These are phyloP conservation scores for Palythoa grandiflora DNA, from an alignment of 92 coral and sea anemone genomes.

Conservation along the genomic window DNA sequence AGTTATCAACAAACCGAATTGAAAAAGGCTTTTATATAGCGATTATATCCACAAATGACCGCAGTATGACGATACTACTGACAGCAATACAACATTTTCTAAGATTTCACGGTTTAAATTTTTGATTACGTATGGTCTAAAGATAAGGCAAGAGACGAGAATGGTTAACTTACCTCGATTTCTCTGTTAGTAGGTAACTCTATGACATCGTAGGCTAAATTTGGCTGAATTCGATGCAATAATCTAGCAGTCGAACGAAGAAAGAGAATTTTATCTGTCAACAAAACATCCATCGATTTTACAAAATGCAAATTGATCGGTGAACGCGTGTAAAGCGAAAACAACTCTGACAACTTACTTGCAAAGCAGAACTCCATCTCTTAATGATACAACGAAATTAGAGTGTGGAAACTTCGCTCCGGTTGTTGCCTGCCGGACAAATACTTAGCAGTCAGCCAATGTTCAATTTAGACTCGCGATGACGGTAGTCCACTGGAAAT, in stretches of 20 bases:
- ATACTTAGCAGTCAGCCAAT: constrained; percentile 2
- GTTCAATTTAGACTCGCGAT: not conserved
- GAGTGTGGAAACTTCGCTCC: constrained; percentile 36
- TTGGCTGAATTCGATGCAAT: constrained; percentile 42
- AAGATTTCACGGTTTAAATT: not conserved
- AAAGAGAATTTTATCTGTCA: not conserved
- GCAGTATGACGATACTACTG: not conserved
- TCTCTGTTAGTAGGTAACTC: constrained; percentile 37
- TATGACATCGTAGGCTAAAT: constrained; percentile 45
- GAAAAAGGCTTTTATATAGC: not conserved
- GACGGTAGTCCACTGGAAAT: not conserved
- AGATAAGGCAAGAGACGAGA: not conserved
- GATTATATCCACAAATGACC: not conserved
- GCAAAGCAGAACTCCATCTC: constrained; percentile 52
- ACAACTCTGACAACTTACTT: constrained; percentile 12
- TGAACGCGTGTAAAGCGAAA: not conserved
- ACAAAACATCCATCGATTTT: not conserved
- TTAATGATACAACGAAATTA: constrained; percentile 41
- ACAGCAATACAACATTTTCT: not conserved
- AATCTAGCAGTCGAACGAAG: not conserved
- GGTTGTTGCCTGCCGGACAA: constrained; percentile 27
- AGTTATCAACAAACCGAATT: not conserved
- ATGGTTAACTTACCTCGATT: constrained; percentile 30
- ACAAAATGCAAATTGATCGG: not conserved
- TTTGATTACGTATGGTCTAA: not conserved